These are phyloP conservation scores for Rhyacophila brunnea DNA, from an alignment of 1,140 invertebrate genomes.

Conservation along the genomic window DNA sequence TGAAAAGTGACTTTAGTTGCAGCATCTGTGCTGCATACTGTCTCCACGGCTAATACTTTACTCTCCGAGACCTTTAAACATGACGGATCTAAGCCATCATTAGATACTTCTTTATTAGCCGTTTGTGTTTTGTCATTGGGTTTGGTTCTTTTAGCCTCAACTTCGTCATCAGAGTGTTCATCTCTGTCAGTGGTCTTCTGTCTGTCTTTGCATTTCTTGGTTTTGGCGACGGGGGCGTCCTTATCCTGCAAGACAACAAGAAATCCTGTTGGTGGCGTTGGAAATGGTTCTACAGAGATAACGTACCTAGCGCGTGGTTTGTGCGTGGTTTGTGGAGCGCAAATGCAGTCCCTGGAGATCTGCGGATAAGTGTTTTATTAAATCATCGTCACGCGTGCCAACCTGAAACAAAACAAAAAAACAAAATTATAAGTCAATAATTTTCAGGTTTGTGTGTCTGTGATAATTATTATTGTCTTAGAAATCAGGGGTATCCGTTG, in stretches of 20 bases:
- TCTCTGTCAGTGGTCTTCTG: constrained; percentile 12
- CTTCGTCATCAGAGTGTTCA: constrained; percentile 36
- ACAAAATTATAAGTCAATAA: constrained; percentile 7
- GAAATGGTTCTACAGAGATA: constrained; percentile 44
- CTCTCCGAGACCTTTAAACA: too few species aligned
- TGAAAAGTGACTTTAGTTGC: too few species aligned
- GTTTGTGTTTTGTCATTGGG: neutral
- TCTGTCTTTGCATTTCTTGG: constrained; percentile 23
- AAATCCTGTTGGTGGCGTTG: constrained; percentile 37
- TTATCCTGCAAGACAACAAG: constrained; percentile 51
- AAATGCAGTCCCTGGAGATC: constrained; percentile 51
- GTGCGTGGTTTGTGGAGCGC: too few species aligned
- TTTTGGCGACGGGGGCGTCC: constrained; percentile 31
- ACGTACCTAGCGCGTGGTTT: constrained; percentile 60
- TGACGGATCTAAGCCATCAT: too few species aligned
- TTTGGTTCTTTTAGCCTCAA: neutral
- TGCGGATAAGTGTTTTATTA: constrained; percentile 59
- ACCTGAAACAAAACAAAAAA: constrained; percentile 53
- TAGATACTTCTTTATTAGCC: neutral
- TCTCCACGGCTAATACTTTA: too few species aligned
- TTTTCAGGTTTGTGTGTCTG: neutral
- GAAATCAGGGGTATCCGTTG: too few species aligned
- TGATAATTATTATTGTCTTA: too few species aligned
- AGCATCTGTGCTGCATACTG: too few species aligned
- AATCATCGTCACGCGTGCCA: constrained; percentile 46